These are phyloP conservation scores for Campylomormyrus numenius DNA, from an alignment of 2,113 vertebrate species.

Conservation along the genomic window DNA sequence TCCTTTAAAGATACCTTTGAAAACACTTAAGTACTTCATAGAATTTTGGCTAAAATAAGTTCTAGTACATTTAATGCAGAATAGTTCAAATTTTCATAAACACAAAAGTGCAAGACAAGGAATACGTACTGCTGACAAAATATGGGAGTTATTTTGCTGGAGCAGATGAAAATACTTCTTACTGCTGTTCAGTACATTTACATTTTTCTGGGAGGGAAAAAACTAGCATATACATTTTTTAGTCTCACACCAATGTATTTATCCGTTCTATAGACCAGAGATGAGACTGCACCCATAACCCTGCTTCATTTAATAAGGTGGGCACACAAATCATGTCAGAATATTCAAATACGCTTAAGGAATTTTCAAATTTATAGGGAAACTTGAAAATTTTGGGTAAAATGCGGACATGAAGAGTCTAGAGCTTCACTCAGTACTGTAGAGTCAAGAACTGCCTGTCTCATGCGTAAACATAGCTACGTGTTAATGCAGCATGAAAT, in stretches of 20 bases:
- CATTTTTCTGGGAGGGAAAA: background rate
- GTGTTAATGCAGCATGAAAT: background rate
- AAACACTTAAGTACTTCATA: background rate
- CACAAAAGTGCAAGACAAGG: background rate
- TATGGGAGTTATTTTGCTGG: background rate
- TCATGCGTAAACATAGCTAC: background rate
- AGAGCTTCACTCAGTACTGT: background rate
- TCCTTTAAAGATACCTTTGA: background rate
- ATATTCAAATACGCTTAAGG: background rate
- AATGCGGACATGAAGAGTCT: background rate
- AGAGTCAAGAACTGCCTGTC: background rate
- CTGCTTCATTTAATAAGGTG: background rate
- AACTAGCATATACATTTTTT: background rate
- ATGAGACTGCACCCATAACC: background rate
- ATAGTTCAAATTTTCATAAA: background rate
- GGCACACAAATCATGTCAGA: background rate
- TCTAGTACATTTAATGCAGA: background rate
- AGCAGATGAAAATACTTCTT: background rate
- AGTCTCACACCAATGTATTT: background rate
- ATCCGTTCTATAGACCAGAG: background rate
- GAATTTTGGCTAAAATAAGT: background rate
- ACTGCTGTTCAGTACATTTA: background rate
- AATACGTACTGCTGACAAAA: background rate
- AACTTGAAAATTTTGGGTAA: background rate
- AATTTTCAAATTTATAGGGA: background rate